Evolutionary conservation across 2,888 invertebrate genomes (phyloP), one percentile per base, ranked within the genome.

Genomic region (Arctia plantaginis): DNA sequence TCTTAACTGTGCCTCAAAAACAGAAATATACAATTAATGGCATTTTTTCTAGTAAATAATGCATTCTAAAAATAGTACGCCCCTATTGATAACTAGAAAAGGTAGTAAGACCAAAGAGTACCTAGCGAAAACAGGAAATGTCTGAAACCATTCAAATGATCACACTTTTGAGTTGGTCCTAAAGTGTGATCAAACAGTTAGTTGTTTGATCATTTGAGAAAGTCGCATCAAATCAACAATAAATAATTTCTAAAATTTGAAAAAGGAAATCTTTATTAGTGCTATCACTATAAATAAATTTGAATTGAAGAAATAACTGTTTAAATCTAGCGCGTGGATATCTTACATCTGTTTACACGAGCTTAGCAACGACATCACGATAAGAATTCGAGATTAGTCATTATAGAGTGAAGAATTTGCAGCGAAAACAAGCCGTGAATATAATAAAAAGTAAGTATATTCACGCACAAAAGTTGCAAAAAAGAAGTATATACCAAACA

Each of bases 311-410:
- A 27, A 6, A 33, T 64, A 64, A 64, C 23, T 35, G 65, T 18
- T 12, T 35, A 62, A 13, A 44, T 39, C 13, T 23, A 66, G 33
- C 30, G 27, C 71, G 47, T 73, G 70, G 65, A 33, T 75, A 81
- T 75, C 76, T 74, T 18, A 69, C 12, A 69, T n/a, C 30, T 13
- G 23, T 74, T 69, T 47, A 68, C 66, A 72, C 62, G 33, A 33
- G 47, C 47, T 30, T 73, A 62, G 71, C 67, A 72, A 64, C n/a
- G 67, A 72, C 39, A 75, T 69, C 66, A 79, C 74, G 78, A 75
- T 66, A 76, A 69, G 82, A 83, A 84, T 86, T 80, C 72, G 71
- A 71, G 74, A 80, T 83, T 83, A 73, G 77, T 85, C 85, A 86
- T 71, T 72, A 76, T 44, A 67, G 69, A 72, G 71, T 39, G 74